Evolutionary conservation across 2,113 vertebrate genomes (phyloP), one percentile per base, ranked within the genome.

Genomic region (Protobothrops flavoviridis): DNA sequence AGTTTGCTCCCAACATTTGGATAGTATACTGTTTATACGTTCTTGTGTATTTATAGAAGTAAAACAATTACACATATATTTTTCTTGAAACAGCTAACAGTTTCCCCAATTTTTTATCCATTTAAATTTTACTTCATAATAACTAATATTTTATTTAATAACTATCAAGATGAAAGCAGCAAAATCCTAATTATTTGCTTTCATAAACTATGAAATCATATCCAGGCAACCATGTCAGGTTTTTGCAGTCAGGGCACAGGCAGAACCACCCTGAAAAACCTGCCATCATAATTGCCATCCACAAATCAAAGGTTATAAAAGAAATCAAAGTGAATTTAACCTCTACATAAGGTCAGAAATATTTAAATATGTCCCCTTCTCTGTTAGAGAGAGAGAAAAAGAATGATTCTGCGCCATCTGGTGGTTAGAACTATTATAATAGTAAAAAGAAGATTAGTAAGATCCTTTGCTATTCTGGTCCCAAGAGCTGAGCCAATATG

Each of bases 331-430:
- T n/a, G 52, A 88, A 88, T 53, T 33, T 55, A 88, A 88, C 50
- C 15, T n/a, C n/a, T 43, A 8, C 7, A 5, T 85, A 23, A 61
- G 48, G 26, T 33, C 45, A 86, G 53, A 93, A 93, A 90, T 61
- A 43, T 53, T 93, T 64, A 33, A 90, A 55, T 48, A 90, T 87
- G 45, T 50, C 56, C 52, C 29, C 8, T 21, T 93, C 29, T 90
- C 48, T 53, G 5, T 87, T n/a, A 90, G 48, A 9, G 48, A 9
- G 48, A 50, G 48, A 29, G 48, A 10, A 59, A 87, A 59, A 15
- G 89, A 93, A 26, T 86, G 23, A 48, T 87, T 61, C 48, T 87
- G 48, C 23, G 21, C 92, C 92, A 93, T 90, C 92, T 93, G 90
- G 92, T 90, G 92, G 92, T 20, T 86, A 87, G 48, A 52, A 48